These are phyloP conservation scores for Fulmarus glacialis DNA, from an alignment of 2,113 vertebrate species.

Conservation along the genomic window DNA sequence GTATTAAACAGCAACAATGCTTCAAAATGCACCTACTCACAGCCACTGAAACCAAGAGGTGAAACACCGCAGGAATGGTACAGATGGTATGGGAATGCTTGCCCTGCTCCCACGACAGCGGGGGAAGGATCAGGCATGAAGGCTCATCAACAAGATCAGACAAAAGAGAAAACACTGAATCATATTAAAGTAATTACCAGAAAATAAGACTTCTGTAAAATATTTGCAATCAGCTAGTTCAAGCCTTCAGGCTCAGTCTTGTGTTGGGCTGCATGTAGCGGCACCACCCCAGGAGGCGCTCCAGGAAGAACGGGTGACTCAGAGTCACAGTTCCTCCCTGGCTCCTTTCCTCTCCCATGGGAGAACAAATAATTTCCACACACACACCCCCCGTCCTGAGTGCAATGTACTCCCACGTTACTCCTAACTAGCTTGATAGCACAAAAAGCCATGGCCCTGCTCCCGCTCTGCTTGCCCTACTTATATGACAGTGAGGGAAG, in stretches of 20 bases:
- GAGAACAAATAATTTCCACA: background rate
- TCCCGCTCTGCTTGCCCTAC: background rate
- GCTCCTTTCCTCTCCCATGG: background rate
- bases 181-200: conserved; percentile 59
- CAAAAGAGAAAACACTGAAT: conserved; percentile 65
- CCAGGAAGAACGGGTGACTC: conserved; percentile 35
- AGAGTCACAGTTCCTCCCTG: conserved; percentile 26
- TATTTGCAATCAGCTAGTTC: background rate
- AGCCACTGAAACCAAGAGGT: background rate
- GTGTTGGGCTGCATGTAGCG: background rate
- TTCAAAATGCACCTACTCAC: background rate
- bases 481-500: background rate
- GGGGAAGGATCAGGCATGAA: background rate
- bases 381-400: background rate
- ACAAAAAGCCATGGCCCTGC: background rate
- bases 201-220: conserved; percentile 57
- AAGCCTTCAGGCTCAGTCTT: conserved; percentile 58
- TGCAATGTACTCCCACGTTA: background rate
- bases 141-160: conserved; percentile 55
- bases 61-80: background rate
- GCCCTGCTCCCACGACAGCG: background rate
- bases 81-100: background rate
- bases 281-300: conserved; percentile 41
- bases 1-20: background rate
- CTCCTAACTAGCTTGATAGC: background rate